Evolutionary conservation across 1,140 invertebrate genomes (phyloP), one percentile per base, ranked within the genome.

Genomic region (Lepidostoma basale): DNA sequence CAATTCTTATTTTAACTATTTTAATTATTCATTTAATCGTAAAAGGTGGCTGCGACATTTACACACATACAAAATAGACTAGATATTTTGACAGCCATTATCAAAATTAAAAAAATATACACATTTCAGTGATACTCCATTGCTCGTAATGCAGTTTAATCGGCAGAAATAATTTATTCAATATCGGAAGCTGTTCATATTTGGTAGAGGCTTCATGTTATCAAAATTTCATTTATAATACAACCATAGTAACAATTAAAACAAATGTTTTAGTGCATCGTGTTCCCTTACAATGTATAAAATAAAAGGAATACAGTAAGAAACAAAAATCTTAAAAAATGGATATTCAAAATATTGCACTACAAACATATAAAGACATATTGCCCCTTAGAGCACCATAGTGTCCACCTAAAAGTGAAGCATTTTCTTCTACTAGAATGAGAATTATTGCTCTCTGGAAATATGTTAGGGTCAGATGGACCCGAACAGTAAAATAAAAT

Each of bases 101-200:
- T 69, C 70, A 69, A 73, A 73, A 67, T 62, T 73, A 69, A 67
- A 69, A 73, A 73, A 73, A 73, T 73, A 73, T 69, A 73, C 66
- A 68, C 63, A 67, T 73, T 69, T 67, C 56, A 39, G 44, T 58
- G 56, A 70, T 65, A 66, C 62, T 56, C n/a, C n/a, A n/a, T 70
- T 23, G 62, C 45, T 59, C 30, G 65, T 71, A 64, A 71, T 60
- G 36, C 65, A 59, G 30, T 67, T 67, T 36, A 47, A 63, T 62
- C 58, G 33, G 54, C 36, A 56, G 63, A 49, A 25, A 54, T 54
- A n/a, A n/a, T n/a, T n/a, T n/a, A n/a, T n/a, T n/a, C n/a, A n/a
- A n/a, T n/a, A n/a, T 54, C 20, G 18, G 30, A 16, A 54, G 30
- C 23, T 54, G 49, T n/a, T n/a, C 26, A 18, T 54, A 66, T 70